Conservation (phyloP, 2,888 invertebrate species). For the Mimachlamys varia region DNA sequence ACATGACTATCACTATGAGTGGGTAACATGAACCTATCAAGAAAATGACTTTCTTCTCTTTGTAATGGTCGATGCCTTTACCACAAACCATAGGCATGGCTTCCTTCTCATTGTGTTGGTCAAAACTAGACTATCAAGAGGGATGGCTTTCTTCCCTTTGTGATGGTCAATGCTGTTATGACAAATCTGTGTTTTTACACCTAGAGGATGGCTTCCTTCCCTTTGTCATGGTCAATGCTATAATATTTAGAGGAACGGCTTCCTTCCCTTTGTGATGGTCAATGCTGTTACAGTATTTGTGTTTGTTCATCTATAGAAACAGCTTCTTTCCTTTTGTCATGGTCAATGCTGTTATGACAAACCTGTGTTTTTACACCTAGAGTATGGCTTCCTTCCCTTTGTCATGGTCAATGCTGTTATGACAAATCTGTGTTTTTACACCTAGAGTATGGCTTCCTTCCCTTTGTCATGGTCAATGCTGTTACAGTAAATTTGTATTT, state of each 20-base stretch:
- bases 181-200: no score
- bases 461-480: not conserved
- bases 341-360: not conserved
- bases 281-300: not conserved
- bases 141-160: not conserved
- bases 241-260: not conserved
- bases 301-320: not conserved
- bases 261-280: conserved; percentile 1
- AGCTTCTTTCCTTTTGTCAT: not conserved
- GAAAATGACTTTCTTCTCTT: not conserved
- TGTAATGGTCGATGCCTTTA: not conserved
- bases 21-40: not conserved
- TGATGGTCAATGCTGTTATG: not conserved
- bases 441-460: not conserved
- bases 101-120: conserved; percentile 4
- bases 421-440: no score
- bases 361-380: no score
- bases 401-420: not conserved
- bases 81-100: not conserved
- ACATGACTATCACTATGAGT: no score
- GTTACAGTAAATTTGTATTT: no score
- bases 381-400: not conserved
- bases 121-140: not conserved
- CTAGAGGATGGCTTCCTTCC: not conserved
- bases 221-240: not conserved